Conservation (phyloP, 2,113 vertebrate genomes). For the Sapajus apella region DNA sequence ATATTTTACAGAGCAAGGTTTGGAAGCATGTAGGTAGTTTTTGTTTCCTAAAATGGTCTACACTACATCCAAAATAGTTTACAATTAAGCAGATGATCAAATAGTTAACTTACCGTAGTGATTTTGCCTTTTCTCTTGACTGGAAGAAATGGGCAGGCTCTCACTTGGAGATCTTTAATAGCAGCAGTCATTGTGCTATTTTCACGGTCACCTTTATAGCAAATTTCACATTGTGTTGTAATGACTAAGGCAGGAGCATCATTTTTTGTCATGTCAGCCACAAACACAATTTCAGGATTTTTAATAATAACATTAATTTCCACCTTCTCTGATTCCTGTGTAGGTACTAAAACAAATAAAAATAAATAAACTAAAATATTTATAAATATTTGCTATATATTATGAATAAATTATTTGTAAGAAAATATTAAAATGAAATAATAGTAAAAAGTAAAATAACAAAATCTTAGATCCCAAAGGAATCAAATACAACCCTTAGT, state of each 20-base stretch:
- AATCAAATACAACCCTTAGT: not conserved
- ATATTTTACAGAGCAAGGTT: not conserved
- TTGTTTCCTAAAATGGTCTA: not conserved
- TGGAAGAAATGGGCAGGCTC: constrained; percentile 94
- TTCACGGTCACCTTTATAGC: constrained; percentile 86
- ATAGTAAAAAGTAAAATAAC: constrained; percentile 18
- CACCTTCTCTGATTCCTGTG: constrained; percentile 84
- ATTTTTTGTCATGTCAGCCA: constrained; percentile 94
- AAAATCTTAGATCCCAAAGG: constrained; percentile 4
- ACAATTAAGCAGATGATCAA: constrained; percentile 7
- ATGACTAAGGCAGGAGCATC: constrained; percentile 94
- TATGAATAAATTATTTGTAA: not conserved
- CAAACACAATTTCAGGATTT: constrained; percentile 97
- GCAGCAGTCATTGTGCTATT: constrained; percentile 88
- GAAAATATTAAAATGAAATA: not conserved
- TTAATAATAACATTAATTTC: constrained; percentile 92
- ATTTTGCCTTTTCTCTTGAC: constrained; percentile 89
- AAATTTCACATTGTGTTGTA: constrained; percentile 93
- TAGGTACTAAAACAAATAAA: constrained; percentile 80
- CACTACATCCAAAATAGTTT: not conserved
- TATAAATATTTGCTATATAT: not conserved
- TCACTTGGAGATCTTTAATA: constrained; percentile 93
- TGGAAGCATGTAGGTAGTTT: not conserved
- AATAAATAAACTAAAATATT: constrained; percentile 20
- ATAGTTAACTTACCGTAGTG: constrained; percentile 88